A percentile compares a stretch with the other conserved stretches of the same genome.
Conservation (phyloP, 2,888 invertebrate genomes). For the Caenorhabditis macrosperma region DNA sequence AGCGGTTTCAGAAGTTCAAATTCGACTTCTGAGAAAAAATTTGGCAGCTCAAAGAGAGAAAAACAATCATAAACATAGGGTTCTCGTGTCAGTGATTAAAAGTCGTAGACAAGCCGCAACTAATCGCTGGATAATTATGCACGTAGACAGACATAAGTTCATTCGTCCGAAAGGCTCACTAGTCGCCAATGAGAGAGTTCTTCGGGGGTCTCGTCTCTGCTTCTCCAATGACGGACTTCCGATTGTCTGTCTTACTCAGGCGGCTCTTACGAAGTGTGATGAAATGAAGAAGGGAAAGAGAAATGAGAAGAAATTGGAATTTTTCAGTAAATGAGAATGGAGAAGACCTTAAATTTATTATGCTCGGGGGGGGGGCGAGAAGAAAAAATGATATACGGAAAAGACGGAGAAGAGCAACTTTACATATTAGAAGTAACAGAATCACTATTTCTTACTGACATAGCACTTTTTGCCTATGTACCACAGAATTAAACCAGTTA, state of each 20-base stretch:
- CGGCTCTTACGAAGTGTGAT: not conserved
- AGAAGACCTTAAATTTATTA: not conserved
- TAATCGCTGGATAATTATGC: conserved; percentile 45
- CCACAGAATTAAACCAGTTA: conserved; percentile 32
- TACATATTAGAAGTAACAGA: conserved; percentile 1
- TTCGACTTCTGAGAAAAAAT: too few species aligned
- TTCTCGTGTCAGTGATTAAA: not conserved
- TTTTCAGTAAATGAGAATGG: not conserved
- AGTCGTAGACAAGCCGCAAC: conserved; percentile 6
- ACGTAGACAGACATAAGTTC: conserved; percentile 44
- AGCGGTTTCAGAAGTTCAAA: too few species aligned
- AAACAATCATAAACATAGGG: not conserved
- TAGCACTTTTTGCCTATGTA: not conserved
- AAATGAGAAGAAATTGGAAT: not conserved
- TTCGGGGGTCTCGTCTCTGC: not conserved
- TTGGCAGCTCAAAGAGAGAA: not conserved
- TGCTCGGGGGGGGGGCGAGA: not conserved
- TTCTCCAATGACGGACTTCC: conserved; percentile 1
- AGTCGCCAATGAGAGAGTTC: conserved; percentile 17
- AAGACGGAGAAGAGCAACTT: not conserved
- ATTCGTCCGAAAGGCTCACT: conserved; percentile 17
- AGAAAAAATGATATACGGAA: too few species aligned
- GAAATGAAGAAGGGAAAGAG: not conserved
- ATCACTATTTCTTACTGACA: not conserved
- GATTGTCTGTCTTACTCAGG: not conserved